phyloP scores from a whole-genome alignment of 2,113 vertebrate species.

The Trichechus manatus region DNA sequence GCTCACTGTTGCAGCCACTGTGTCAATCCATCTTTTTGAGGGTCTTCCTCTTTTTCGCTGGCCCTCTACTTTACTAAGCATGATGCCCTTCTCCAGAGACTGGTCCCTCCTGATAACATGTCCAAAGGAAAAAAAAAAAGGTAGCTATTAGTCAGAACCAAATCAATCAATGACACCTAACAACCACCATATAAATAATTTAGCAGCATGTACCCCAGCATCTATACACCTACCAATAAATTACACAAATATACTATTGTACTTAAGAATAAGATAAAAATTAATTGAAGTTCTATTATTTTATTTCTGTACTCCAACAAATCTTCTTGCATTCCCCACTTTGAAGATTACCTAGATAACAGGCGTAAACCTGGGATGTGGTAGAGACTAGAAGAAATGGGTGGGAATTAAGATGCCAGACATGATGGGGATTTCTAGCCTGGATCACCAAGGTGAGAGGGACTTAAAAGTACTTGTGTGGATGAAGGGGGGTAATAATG shows the following conservation, averaged over 20 bases:
- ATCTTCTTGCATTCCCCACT: neutral
- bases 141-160: too few species aligned
- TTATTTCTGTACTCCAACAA: neutral
- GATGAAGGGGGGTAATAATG: neutral
- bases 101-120: too few species aligned
- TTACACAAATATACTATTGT: neutral
- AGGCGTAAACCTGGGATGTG: neutral
- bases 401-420: neutral
- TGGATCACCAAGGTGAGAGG: neutral
- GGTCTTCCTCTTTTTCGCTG: too few species aligned
- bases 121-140: too few species aligned
- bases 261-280: conserved; percentile 8
- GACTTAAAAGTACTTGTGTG: neutral
- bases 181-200: neutral
- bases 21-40: too few species aligned
- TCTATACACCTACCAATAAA: neutral
- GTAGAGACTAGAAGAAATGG: neutral
- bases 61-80: too few species aligned
- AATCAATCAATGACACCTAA: too few species aligned
- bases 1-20: too few species aligned
- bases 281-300: neutral
- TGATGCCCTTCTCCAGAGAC: too few species aligned
- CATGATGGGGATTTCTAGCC: neutral
- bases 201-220: neutral
- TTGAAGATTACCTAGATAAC: neutral